A percentile compares a stretch with the other conserved stretches of the same genome.
Conservation (phyloP, 2,797 vertebrate species). For the Saxicola maurus region DNA sequence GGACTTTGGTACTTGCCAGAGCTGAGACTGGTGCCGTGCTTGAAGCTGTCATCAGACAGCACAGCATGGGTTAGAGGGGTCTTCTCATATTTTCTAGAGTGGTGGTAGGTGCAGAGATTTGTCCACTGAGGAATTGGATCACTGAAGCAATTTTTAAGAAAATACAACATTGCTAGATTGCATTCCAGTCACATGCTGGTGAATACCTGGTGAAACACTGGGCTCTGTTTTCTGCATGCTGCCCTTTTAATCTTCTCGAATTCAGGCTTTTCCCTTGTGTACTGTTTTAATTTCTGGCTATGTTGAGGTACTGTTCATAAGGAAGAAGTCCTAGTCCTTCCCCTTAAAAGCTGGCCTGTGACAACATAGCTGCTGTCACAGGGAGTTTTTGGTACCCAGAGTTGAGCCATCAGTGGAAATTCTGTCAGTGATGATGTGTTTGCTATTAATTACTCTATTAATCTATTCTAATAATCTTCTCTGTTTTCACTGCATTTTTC, state of each 20-base stretch:
- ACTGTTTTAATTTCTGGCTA: background rate
- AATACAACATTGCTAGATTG: background rate
- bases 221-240: background rate
- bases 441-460: background rate
- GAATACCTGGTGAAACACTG: background rate
- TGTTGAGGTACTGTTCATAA: background rate
- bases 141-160: background rate
- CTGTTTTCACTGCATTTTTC: background rate
- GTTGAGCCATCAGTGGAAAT: rapidly evolving
- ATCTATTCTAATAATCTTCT: background rate
- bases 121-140: background rate
- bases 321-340: background rate
- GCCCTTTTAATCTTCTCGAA: background rate
- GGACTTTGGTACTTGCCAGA: no score
- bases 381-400: background rate
- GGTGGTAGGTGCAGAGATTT: background rate
- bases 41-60: no score
- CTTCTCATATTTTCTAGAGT: background rate
- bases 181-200: background rate
- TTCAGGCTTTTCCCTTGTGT: background rate
- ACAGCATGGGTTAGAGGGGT: rapidly evolving
- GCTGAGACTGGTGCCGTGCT: rapidly evolving
- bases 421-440: background rate
- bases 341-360: background rate
- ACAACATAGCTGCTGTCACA: background rate